A percentile compares a stretch with the other conserved stretches of the same genome.
phyloP scores from a whole-genome alignment of 2,888 invertebrate species.

The Euplexia lucipara region DNA sequence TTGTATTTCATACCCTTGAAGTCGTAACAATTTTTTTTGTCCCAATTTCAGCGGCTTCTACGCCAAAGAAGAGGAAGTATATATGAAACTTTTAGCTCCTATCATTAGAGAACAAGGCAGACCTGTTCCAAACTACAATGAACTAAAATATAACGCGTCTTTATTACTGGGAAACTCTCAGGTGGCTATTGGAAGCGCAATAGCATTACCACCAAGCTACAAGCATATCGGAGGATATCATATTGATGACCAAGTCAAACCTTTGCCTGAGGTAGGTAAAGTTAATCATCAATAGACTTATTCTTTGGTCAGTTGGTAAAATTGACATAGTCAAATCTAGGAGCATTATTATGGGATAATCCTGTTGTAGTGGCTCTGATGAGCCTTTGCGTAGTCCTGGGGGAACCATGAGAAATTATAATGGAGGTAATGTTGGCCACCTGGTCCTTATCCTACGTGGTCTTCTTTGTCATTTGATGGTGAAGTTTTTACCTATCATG shows the following conservation, averaged over 20 bases:
- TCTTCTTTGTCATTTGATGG: too few relatives aligned
- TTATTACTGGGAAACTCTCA: slow-evolving; percentile 59
- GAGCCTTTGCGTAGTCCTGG: too few relatives aligned
- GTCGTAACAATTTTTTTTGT: background rate
- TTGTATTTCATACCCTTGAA: too few relatives aligned
- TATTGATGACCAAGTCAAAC: slow-evolving; percentile 61
- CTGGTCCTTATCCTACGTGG: too few relatives aligned
- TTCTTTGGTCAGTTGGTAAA: too few relatives aligned
- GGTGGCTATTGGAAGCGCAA: slow-evolving; percentile 48
- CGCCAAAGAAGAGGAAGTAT: slow-evolving; percentile 46
- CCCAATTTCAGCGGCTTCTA: slow-evolving; percentile 28
- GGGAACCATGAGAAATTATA: too few relatives aligned
- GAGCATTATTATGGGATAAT: too few relatives aligned
- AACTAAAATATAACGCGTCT: slow-evolving; percentile 60
- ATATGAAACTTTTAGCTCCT: slow-evolving; percentile 53
- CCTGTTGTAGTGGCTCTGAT: too few relatives aligned
- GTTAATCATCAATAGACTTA: background rate
- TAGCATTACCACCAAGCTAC: slow-evolving; percentile 60
- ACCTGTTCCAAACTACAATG: slow-evolving; percentile 55
- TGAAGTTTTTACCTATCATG: too few relatives aligned
- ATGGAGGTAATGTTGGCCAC: too few relatives aligned
- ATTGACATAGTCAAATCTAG: too few relatives aligned
- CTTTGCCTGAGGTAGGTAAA: slow-evolving; percentile 66
- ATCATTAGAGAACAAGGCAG: slow-evolving; percentile 57
- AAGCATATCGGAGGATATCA: slow-evolving; percentile 69